These are phyloP conservation scores for Brachyrhaphis roseni DNA, from an alignment of 2,797 vertebrate species.

Conservation along the genomic window DNA sequence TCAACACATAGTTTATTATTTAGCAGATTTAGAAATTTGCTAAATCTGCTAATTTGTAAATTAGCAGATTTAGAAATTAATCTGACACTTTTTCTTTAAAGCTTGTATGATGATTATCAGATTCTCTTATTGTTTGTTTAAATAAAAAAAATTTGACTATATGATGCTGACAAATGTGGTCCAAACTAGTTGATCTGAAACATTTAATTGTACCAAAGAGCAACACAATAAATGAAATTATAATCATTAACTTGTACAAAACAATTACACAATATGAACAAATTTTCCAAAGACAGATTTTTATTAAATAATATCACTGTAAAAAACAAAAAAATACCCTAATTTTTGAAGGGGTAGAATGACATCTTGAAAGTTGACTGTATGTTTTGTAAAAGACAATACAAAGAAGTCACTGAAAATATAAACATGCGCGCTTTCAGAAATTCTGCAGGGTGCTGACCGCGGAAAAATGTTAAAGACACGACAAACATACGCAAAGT, in stretches of 20 bases:
- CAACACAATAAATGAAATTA: background rate
- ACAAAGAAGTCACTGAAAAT: slow-evolving; percentile 58
- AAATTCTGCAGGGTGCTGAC: background rate
- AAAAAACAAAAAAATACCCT: slow-evolving; percentile 38
- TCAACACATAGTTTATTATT: background rate
- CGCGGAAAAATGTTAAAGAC: background rate
- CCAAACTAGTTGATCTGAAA: background rate
- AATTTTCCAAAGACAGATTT: slow-evolving; percentile 40
- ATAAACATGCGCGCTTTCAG: slow-evolving; percentile 44
- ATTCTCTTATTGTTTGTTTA: too few species aligned
- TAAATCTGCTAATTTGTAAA: too few species aligned
- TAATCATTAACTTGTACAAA: background rate
- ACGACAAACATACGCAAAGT: slow-evolving; percentile 22
- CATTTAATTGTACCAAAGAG: background rate
- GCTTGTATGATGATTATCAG: too few species aligned
- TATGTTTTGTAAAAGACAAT: slow-evolving; percentile 52
- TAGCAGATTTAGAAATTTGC: background rate
- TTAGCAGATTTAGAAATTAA: too few species aligned
- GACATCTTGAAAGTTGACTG: slow-evolving; percentile 34
- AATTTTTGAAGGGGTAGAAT: slow-evolving; percentile 53
- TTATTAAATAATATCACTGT: slow-evolving; percentile 79
- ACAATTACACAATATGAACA: slow-evolving; percentile 6
- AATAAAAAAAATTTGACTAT: background rate
- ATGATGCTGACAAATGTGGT: background rate
- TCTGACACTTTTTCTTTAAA: too few species aligned